phyloP scores from a whole-genome alignment of 2,888 invertebrate species.

The Tipula vernalis region DNA sequence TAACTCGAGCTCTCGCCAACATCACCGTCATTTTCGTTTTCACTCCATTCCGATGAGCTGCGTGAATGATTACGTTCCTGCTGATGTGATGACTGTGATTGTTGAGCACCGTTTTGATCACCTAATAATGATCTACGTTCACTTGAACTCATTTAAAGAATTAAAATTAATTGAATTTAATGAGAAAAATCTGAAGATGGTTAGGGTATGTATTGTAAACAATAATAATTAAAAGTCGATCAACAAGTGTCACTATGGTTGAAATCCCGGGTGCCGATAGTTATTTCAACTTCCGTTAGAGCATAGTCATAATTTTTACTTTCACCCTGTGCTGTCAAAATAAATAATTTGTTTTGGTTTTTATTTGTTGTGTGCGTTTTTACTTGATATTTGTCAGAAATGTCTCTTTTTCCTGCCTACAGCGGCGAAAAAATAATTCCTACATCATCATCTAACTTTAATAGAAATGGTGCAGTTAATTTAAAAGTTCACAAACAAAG shows the following conservation, averaged over 20 bases:
- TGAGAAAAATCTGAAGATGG: no score
- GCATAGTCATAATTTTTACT: no score
- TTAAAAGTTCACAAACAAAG: not conserved
- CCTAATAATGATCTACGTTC: conserved; percentile 25
- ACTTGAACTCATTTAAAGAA: not conserved
- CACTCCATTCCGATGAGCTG: conserved; percentile 13
- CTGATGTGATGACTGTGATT: not conserved
- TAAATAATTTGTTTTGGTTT: no score
- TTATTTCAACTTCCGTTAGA: no score
- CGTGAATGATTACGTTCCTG: not conserved
- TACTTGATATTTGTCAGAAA: not conserved
- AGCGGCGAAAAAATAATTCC: not conserved
- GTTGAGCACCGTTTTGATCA: conserved; percentile 13
- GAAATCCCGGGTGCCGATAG: no score
- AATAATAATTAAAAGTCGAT: no score
- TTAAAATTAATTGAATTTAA: not conserved
- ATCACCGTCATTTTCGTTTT: not conserved
- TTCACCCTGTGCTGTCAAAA: no score
- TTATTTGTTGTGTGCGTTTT: no score
- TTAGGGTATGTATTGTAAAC: no score
- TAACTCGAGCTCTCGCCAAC: conserved; percentile 11
- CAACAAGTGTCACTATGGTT: no score
- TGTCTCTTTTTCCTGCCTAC: conserved; percentile 22
- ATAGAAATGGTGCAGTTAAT: not conserved
- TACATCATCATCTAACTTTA: not conserved